These are phyloP conservation scores for Acipenser transmontanus DNA, from an alignment of 2,797 vertebrate species.

Conservation along the genomic window DNA sequence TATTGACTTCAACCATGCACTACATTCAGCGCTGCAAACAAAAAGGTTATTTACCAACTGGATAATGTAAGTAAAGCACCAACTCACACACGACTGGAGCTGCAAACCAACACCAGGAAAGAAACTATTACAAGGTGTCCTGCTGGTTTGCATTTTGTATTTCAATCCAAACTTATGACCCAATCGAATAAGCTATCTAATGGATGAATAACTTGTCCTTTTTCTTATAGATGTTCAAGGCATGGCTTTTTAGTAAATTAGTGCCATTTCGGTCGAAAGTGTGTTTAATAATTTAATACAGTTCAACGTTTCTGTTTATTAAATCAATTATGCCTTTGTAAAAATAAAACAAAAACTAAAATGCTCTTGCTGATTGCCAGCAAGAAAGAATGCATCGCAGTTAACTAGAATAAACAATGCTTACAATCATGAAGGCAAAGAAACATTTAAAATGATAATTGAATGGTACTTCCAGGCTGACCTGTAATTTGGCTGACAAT, in stretches of 20 bases:
- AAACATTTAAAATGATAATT: conserved; percentile 57
- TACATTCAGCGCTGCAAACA: no score
- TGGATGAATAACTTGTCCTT: conserved; percentile 2
- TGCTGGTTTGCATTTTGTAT: neutral
- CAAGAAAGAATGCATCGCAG: conserved; percentile 21
- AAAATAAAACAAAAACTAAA: conserved; percentile 26
- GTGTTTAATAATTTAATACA: conserved; percentile 8
- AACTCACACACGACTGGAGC: neutral
- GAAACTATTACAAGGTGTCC: neutral
- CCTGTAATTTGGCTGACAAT: conserved; percentile 53
- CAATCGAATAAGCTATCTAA: conserved; percentile 1
- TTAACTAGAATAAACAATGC: conserved; percentile 42
- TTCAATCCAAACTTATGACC: neutral
- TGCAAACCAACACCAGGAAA: neutral
- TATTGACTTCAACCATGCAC: no score
- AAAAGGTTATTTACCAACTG: no score
- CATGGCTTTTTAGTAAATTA: conserved; percentile 8
- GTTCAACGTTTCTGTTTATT: conserved; percentile 16
- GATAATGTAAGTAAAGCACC: no score
- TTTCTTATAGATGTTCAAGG: neutral
- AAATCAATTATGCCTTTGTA: conserved; percentile 11
- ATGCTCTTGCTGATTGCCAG: no score
- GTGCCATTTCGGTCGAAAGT: neutral
- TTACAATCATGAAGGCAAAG: conserved; percentile 35
- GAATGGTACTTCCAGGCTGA: conserved; percentile 54